Evolutionary conservation across 2,888 invertebrate genomes (phyloP), one percentile per base, ranked within the genome.

Genomic region (Rhagium mordax): DNA sequence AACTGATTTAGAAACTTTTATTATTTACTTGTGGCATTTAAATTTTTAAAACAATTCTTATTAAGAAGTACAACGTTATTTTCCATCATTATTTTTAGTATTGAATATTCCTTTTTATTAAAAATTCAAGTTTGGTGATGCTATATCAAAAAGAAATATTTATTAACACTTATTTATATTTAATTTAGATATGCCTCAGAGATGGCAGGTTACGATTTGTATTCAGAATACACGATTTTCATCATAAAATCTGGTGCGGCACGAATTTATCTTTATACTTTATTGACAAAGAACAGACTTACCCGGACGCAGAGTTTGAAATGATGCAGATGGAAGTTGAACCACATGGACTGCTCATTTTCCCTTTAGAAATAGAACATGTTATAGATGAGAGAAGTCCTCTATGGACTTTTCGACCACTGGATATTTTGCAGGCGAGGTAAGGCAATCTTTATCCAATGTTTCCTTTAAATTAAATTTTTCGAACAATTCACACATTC

Each of bases 281-380:
- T 78, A 89, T 93, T 70, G 87, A 93, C 88, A 90, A 92, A 4
- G 85, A 91, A 61, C 77, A 70, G 15, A 95, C 95, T 87, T 94
- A 94, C 0, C 76, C 79, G n/a, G 81, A 81, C 33, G 95, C 95
- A 86, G 85, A 92, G 18, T 93, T 95, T 86, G 93, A 93, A 83
- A 94, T 95, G 82, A 91, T 92, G 78, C 92, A 93, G 82, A 89
- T 96, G 73, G 89, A 92, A 74, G 85, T 94, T 72, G 90, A 91
- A 84, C 91, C 92, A 70, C 91, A 92, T 68, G 92, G 92, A 0
- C 92, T 94, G 21, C 85, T 90, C 18, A 91, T 95, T 49, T 97
- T 96, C 95, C 97, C 97, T 0, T 92, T 95, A 82, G 94, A 95
- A 0, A 92, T 97, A 13, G 93, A 94, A 15, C 97, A 98, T 86